Evolutionary conservation across 2,888 invertebrate genomes (phyloP).

Genomic region (Xanthia icteritia): DNA sequence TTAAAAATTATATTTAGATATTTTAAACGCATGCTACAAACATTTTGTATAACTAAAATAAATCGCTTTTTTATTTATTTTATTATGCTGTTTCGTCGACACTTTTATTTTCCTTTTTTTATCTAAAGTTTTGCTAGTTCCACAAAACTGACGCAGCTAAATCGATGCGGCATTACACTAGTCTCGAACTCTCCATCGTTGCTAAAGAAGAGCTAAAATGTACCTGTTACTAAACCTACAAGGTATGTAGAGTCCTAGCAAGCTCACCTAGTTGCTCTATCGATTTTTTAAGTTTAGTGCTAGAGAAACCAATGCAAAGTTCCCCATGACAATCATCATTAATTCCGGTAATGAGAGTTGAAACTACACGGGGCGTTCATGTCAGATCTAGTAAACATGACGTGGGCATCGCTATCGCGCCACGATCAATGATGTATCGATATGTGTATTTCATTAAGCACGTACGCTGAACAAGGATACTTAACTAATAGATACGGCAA

Average conservation of each 20-base stretch:
- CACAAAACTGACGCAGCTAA: background rate
- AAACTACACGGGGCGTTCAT: slow-evolving; percentile 80
- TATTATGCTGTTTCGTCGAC: background rate
- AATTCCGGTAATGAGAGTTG: slow-evolving; percentile 81
- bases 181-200: background rate
- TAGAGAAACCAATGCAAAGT: slow-evolving; percentile 42
- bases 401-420: slow-evolving; percentile 79
- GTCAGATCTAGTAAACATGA: slow-evolving; percentile 85
- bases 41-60: too few relatives aligned
- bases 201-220: background rate
- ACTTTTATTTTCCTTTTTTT: background rate
- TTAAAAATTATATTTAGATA: too few relatives aligned
- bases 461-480: slow-evolving; percentile 55
- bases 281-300: slow-evolving; percentile 11
- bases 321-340: slow-evolving; percentile 74
- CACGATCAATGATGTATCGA: slow-evolving; percentile 86
- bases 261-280: background rate
- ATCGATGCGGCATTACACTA: background rate
- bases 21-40: too few relatives aligned
- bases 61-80: too few relatives aligned
- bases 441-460: slow-evolving; percentile 80
- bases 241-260: background rate
- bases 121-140: background rate
- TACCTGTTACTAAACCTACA: background rate
- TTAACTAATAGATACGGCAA: slow-evolving; percentile 63